Conservation (phyloP, 2,888 invertebrate genomes). For the Odontocerum albicorne region DNA sequence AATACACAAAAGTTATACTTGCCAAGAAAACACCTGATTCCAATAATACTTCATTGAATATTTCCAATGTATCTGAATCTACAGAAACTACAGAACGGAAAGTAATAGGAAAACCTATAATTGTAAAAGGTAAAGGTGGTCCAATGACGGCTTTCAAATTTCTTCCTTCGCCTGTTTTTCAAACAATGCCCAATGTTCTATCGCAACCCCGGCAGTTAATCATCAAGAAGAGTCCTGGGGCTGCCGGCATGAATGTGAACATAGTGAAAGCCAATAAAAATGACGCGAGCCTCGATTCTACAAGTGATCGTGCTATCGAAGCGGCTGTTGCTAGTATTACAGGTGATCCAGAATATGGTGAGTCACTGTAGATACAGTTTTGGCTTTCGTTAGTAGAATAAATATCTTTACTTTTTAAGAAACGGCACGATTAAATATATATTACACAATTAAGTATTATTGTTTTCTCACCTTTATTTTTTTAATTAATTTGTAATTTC, state of each 20-base stretch:
- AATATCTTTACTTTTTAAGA: too few relatives aligned
- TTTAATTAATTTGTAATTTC: too few relatives aligned
- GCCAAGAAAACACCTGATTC: constrained; percentile 43
- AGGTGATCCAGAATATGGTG: constrained; percentile 16
- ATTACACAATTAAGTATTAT: too few relatives aligned
- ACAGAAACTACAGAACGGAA: constrained; percentile 9
- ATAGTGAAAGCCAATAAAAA: constrained; percentile 24
- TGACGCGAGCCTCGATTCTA: constrained; percentile 16
- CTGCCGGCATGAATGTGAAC: constrained; percentile 17
- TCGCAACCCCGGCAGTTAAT: constrained; percentile 23
- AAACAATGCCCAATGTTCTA: constrained; percentile 23
- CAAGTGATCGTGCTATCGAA: constrained; percentile 30
- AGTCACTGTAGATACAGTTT: background rate
- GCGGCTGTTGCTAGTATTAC: constrained; percentile 35
- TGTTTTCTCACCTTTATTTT: too few relatives aligned
- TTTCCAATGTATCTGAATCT: background rate
- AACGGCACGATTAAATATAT: too few relatives aligned
- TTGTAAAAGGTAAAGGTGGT: constrained; percentile 28
- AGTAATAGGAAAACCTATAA: constrained; percentile 28
- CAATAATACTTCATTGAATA: background rate
- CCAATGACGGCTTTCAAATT: constrained; percentile 30
- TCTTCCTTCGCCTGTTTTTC: constrained; percentile 28
- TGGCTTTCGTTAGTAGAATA: too few relatives aligned
- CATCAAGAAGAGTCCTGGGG: constrained; percentile 24
- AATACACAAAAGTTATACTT: constrained; percentile 47